Base-by-base conservation (phyloP, 2,797 vertebrate species). In the Spea hammondii region DNA sequence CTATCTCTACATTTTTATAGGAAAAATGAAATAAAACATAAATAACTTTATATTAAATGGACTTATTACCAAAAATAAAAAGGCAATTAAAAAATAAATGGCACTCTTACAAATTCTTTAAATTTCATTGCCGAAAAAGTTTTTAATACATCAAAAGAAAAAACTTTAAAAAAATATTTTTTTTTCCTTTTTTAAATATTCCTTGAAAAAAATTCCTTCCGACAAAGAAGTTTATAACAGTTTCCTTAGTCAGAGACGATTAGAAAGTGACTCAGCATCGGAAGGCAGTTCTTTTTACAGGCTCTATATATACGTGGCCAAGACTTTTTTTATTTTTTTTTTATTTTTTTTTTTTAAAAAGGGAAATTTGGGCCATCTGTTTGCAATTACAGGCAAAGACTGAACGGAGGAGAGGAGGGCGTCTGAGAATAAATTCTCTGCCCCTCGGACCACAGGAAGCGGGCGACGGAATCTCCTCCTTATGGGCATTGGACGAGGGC, bases 241-340 rank as follows among this genome's bases (percentile, higher is more conserved):
- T 32, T 32, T 32, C 32, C 32, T 32, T 32, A 32, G 32, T 57
- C 5, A 60, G 5, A 60, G 9, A 55, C 49, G 5, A 6, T 62
- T 32, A 32, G 55, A 76, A 64, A 13, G 65, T 70, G 72, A 55
- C 46, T 78, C 75, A 60, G 78, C 80, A 72, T 57, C 49, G 10
- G 13, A 12, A 65, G 32, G 60, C 17, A 48, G 32, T 54, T 64
- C 53, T 8, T 47, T 49, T 68, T 13, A 51, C 57, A 10, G 50
- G 53, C 70, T 48, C 0, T 69, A 14, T 12, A 77, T 59, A 8
- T 17, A 54, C 71, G 75, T 74, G 83, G 70, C 69, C 82, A 55
- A 32, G 77, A 83, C 44, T 32, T 32, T 32, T 32, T 32, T 32
- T 32, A 1, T 1, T 1, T 32, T 32, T 32, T 32, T 32, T 1